Evolutionary conservation across 2,113 vertebrate species (phyloP).

Genomic region (Geothlypis trichas): DNA sequence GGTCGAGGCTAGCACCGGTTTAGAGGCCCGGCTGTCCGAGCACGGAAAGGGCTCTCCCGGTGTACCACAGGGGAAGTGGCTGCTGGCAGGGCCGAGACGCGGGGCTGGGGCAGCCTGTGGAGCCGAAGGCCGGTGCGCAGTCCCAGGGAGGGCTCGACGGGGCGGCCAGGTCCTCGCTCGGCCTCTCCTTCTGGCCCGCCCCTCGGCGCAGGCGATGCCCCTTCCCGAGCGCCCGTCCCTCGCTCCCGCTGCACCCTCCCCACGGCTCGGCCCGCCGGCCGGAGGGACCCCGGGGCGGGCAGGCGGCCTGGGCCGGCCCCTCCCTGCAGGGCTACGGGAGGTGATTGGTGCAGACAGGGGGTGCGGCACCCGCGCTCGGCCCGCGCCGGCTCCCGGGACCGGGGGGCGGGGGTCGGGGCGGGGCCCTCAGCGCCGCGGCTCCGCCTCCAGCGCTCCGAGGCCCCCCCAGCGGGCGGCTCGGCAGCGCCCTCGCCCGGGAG

Average conservation of each 20-base stretch:
- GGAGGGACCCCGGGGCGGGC: neutral
- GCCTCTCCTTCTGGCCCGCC: neutral
- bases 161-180: neutral
- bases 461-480: too few relatives aligned
- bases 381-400: neutral
- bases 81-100: neutral
- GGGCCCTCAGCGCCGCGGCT: neutral
- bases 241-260: neutral
- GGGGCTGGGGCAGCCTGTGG: neutral
- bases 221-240: neutral
- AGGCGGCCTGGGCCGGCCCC: neutral
- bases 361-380: neutral
- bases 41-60: neutral
- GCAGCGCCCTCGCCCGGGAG: too few relatives aligned
- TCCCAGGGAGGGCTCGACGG: neutral
- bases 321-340: neutral
- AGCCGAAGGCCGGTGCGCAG: too few relatives aligned
- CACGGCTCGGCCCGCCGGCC: neutral
- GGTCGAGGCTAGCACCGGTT: too few relatives aligned
- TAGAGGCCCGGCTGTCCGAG: neutral
- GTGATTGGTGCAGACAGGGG: slow-evolving; percentile 34
- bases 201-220: neutral
- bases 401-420: neutral
- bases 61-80: neutral
- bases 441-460: too few relatives aligned